These are phyloP conservation scores for Euura lappo DNA, from an alignment of 1,140 invertebrate genomes.

Conservation along the genomic window DNA sequence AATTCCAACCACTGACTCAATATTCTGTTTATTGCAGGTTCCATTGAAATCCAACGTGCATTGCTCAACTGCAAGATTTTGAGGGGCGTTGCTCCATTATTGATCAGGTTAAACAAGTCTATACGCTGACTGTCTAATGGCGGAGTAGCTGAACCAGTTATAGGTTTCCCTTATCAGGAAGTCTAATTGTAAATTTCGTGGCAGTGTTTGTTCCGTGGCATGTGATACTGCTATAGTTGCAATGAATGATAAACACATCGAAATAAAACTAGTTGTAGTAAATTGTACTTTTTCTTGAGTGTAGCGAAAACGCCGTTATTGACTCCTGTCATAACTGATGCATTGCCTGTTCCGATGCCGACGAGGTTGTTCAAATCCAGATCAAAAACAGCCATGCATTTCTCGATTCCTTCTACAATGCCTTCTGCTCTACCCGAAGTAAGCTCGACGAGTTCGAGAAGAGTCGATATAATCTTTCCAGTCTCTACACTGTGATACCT, in stretches of 20 bases:
- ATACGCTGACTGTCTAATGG: background rate
- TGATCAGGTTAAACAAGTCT: background rate
- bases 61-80: conserved; percentile 30
- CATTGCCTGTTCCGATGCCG: conserved; percentile 43
- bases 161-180: background rate
- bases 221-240: conserved; percentile 28
- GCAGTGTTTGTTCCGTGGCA: conserved; percentile 4
- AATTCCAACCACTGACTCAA: conserved; percentile 37
- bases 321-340: conserved; percentile 38
- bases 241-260: conserved; percentile 37
- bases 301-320: conserved; percentile 34
- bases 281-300: conserved; percentile 25
- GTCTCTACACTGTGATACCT: conserved; percentile 38
- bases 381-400: conserved; percentile 7
- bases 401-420: conserved; percentile 15
- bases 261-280: conserved; percentile 30
- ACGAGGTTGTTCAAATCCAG: conserved; percentile 33
- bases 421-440: conserved; percentile 15
- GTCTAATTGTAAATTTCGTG: background rate
- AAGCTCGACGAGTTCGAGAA: conserved; percentile 25
- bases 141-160: background rate
- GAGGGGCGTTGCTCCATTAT: conserved; percentile 27
- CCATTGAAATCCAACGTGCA: conserved; percentile 40
- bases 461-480: conserved; percentile 33
- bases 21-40: conserved; percentile 34